These are phyloP conservation scores for Dendrolimus kikuchii DNA, from an alignment of 1,140 invertebrate genomes.

Conservation along the genomic window DNA sequence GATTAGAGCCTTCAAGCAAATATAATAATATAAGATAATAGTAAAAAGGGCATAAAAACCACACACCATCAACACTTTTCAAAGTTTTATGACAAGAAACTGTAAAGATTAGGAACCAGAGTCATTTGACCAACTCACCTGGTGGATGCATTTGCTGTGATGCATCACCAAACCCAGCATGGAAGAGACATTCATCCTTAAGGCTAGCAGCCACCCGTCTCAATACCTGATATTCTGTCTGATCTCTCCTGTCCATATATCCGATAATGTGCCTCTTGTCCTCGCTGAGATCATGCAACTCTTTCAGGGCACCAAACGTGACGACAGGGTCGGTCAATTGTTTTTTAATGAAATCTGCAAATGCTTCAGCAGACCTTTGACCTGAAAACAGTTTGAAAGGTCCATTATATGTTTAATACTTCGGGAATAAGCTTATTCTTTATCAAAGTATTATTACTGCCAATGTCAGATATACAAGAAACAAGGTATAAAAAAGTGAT, in stretches of 20 bases:
- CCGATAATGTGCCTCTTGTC: slow-evolving; percentile 95
- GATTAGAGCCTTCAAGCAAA: too few relatives aligned
- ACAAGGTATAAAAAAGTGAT: too few relatives aligned
- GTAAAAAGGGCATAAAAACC: too few relatives aligned
- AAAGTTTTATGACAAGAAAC: too few relatives aligned
- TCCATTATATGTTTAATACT: too few relatives aligned
- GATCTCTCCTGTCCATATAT: slow-evolving; percentile 90
- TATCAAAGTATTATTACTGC: too few relatives aligned
- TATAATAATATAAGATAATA: too few relatives aligned
- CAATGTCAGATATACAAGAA: too few relatives aligned
- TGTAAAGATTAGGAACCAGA: too few relatives aligned
- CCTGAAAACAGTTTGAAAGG: slow-evolving; percentile 37
- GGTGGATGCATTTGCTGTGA: slow-evolving; percentile 88
- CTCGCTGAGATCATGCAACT: slow-evolving; percentile 86
- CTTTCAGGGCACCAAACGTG: slow-evolving; percentile 82
- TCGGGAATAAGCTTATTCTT: too few relatives aligned
- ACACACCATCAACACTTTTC: too few relatives aligned
- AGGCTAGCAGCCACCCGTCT: slow-evolving; percentile 89
- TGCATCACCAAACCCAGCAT: slow-evolving; percentile 93
- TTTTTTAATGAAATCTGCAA: slow-evolving; percentile 90
- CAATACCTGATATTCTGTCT: slow-evolving; percentile 85
- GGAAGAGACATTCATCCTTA: slow-evolving; percentile 97
- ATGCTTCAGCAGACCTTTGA: slow-evolving; percentile 81
- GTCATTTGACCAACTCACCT: slow-evolving; percentile 40
- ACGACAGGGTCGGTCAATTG: slow-evolving; percentile 93